phyloP scores from a whole-genome alignment of 2,113 vertebrate genomes.

The Atrichornis clamosus region DNA sequence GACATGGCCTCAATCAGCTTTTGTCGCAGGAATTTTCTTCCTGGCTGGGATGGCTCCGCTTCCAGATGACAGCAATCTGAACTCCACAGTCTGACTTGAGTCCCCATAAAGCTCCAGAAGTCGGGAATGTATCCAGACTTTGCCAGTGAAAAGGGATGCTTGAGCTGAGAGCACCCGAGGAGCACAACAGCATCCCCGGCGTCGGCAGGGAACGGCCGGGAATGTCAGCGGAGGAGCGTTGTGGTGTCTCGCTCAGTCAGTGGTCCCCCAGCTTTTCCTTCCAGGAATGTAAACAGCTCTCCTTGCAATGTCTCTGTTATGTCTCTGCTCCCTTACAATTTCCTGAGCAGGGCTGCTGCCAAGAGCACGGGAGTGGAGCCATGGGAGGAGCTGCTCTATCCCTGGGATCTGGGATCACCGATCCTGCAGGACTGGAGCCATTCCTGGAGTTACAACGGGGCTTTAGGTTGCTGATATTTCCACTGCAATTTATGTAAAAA shows the following conservation, averaged over 20 bases:
- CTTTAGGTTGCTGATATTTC: neutral
- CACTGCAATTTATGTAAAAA: neutral
- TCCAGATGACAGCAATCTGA: neutral
- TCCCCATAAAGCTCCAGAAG: neutral
- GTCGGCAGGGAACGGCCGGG: accelerated
- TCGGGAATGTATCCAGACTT: neutral
- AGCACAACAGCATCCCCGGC: accelerated
- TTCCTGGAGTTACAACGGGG: accelerated
- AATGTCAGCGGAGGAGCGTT: neutral
- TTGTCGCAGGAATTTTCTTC: neutral
- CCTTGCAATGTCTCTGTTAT: conserved; percentile 72
- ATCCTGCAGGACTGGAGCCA: neutral
- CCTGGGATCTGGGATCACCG: neutral
- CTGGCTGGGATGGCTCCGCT: neutral
- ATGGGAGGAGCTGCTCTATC: neutral
- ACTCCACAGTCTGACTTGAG: neutral
- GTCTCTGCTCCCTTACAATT: conserved; percentile 71
- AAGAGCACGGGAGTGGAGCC: conserved; percentile 30
- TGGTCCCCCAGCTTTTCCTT: conserved; percentile 14
- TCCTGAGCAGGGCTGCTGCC: conserved; percentile 68
- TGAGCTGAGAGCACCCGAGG: neutral
- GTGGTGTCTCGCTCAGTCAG: neutral
- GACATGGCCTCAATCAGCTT: neutral
- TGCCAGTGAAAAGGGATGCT: neutral
- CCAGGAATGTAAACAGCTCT: conserved; percentile 80